These are phyloP conservation scores for Papilio protenor DNA, from an alignment of 2,888 invertebrate genomes.

Conservation along the genomic window DNA sequence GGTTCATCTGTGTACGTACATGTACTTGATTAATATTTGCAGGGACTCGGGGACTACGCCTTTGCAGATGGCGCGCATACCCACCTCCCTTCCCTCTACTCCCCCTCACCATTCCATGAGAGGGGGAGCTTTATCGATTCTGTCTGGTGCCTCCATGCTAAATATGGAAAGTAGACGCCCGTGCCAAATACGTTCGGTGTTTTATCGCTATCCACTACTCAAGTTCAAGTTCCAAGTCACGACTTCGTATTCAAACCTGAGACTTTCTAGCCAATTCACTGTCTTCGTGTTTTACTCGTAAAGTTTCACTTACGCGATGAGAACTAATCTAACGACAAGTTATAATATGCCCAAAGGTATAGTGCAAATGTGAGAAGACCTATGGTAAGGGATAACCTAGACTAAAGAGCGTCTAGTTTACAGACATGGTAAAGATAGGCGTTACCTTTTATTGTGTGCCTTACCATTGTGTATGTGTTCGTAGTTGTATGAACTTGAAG, in stretches of 20 bases:
- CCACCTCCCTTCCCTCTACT: constrained; percentile 49
- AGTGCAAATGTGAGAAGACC: neutral
- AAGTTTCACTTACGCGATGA: constrained; percentile 8
- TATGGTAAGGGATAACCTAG: neutral
- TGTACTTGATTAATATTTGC: neutral
- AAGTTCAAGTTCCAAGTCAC: constrained; percentile 67
- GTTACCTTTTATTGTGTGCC: neutral
- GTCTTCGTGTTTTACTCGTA: constrained; percentile 55
- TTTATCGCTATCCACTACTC: constrained; percentile 51
- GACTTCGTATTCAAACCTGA: constrained; percentile 63
- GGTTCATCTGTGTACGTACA: neutral
- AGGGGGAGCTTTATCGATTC: constrained; percentile 73
- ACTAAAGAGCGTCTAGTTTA: neutral
- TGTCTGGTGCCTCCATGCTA: constrained; percentile 73
- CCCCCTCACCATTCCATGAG: constrained; percentile 54
- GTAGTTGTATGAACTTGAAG: neutral
- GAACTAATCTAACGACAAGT: neutral
- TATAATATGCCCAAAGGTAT: neutral
- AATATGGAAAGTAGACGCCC: constrained; percentile 68
- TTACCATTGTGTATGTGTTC: neutral
- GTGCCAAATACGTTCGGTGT: constrained; percentile 52
- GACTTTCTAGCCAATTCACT: constrained; percentile 63
- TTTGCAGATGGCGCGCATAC: constrained; percentile 61
- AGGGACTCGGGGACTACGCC: constrained; percentile 60
- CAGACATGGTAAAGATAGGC: neutral